Evolutionary conservation across 2,113 vertebrate genomes (phyloP).

Genomic region (Rhombomys opimus): DNA sequence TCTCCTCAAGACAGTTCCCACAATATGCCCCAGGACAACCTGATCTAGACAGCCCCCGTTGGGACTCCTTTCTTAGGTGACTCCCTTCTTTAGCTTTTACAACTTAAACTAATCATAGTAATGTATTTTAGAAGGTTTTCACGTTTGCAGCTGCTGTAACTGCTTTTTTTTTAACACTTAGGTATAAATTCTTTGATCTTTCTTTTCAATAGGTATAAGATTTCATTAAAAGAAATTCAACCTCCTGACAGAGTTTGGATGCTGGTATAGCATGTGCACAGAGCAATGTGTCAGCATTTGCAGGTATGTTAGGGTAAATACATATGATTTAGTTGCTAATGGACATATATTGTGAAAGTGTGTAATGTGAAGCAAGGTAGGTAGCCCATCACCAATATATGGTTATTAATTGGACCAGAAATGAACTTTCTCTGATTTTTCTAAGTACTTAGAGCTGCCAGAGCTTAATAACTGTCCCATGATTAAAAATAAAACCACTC

Average conservation of each 20-base stretch:
- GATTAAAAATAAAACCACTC: slow-evolving; percentile 70
- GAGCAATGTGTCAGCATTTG: neutral
- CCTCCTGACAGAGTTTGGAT: neutral
- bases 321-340: slow-evolving; percentile 7
- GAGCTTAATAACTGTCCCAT: slow-evolving; percentile 51
- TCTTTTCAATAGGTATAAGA: neutral
- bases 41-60: neutral
- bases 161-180: neutral
- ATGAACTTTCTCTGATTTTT: slow-evolving; percentile 28
- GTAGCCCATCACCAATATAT: neutral
- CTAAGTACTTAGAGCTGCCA: slow-evolving; percentile 21
- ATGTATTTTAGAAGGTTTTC: neutral
- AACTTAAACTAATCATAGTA: neutral
- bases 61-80: no score
- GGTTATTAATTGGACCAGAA: slow-evolving; percentile 36
- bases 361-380: neutral
- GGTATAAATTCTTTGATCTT: neutral
- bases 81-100: neutral
- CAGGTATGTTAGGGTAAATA: slow-evolving; percentile 42
- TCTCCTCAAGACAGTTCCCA: no score
- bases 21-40: neutral
- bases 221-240: neutral
- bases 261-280: neutral
- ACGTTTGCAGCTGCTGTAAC: neutral
- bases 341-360: slow-evolving; percentile 31